Evolutionary conservation across 2,797 vertebrate species (phyloP).

Genomic region (Borostomias antarcticus): DNA sequence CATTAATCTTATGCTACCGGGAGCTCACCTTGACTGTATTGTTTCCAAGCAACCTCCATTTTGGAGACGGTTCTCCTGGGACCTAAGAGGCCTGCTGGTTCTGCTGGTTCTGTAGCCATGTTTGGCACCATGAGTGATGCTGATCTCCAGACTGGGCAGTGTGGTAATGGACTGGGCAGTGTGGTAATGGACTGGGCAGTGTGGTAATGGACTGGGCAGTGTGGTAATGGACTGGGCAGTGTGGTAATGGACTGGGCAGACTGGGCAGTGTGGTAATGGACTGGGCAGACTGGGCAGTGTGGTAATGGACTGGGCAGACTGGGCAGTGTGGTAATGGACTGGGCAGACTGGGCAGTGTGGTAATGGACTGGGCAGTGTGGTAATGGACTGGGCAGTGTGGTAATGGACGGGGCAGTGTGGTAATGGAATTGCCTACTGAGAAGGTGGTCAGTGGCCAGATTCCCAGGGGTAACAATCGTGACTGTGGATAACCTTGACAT

Average conservation of each 20-base stretch:
- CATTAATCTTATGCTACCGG: not conserved
- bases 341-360: constrained; percentile 10
- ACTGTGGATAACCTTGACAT: constrained; percentile 48
- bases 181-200: constrained; percentile 33
- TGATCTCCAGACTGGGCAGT: constrained; percentile 15
- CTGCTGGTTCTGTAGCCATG: constrained; percentile 17
- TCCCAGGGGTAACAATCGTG: constrained; percentile 32
- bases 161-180: constrained; percentile 33
- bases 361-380: constrained; percentile 33
- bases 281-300: not conserved
- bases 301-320: constrained; percentile 42
- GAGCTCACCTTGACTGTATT: constrained; percentile 28
- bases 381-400: constrained; percentile 33
- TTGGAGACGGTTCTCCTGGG: constrained; percentile 11
- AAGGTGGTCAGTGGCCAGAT: constrained; percentile 30
- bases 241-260: constrained; percentile 42
- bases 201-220: constrained; percentile 33
- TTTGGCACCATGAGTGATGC: constrained; percentile 32
- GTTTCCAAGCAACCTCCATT: constrained; percentile 14
- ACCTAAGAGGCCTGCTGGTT: constrained; percentile 24
- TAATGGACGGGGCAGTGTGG: constrained; percentile 29
- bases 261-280: constrained; percentile 33
- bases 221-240: constrained; percentile 33
- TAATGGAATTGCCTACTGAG: constrained; percentile 41
- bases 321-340: constrained; percentile 35